Evolutionary conservation across 2,797 vertebrate species (phyloP).

Genomic region (Falco columbarius): DNA sequence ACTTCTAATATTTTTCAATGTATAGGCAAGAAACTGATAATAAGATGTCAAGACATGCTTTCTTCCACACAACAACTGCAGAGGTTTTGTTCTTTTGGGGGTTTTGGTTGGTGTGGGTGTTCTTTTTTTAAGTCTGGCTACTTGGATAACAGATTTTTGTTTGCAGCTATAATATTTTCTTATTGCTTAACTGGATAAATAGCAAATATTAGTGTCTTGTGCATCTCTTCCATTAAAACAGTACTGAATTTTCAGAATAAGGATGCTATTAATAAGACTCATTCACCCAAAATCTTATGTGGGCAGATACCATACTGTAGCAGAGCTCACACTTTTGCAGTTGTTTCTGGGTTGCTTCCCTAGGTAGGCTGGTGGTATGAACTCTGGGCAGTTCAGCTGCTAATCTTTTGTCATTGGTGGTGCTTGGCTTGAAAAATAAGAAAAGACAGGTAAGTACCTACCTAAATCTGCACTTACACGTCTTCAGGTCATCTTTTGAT

Average conservation of each 20-base stretch:
- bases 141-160: background rate
- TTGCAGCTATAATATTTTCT: background rate
- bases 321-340: background rate
- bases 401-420: background rate
- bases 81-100: background rate
- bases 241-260: background rate
- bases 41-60: background rate
- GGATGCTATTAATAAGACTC: background rate
- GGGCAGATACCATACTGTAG: background rate
- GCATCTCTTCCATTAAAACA: background rate
- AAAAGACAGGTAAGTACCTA: background rate
- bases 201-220: background rate
- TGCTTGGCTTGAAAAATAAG: background rate
- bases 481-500: background rate
- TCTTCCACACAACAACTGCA: background rate
- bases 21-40: background rate
- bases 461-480: background rate
- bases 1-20: background rate
- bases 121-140: background rate
- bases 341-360: background rate
- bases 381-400: background rate
- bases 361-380: background rate
- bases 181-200: background rate
- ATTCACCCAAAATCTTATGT: background rate
- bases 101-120: no score